Base-by-base conservation (phyloP, 1,140 invertebrate genomes). In the Drosophila sp. region DNA sequence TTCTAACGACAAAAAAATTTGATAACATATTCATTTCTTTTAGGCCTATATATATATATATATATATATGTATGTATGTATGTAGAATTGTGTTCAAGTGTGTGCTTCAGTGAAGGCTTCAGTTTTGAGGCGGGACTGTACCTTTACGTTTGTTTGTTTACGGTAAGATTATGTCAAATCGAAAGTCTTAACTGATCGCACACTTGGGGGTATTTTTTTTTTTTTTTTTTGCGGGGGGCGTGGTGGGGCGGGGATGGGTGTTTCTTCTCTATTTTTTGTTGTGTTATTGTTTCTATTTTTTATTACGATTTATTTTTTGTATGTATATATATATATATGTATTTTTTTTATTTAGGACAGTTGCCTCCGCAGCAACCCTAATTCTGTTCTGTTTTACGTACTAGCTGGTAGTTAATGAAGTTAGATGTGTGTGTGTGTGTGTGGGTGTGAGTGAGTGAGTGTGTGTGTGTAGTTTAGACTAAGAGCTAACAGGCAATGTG, bases 401-500 rank as follows among this genome's bases (percentile, higher is more conserved):
- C 63, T 65, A 56, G 8, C 17, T 66, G 56, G 33, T 67, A 55
- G 5, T 50, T 55, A 58, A 23, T 55, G 47, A 50, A 29, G 6
- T 33, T 35, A 10, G 25, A 3, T 23, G 7, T 47, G 40, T 68
- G 32, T 60, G 32, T 32, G 10, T 54, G 57, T 68, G 23, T 29
- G 33, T n/a, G 25, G 32, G 38, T 50, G 56, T 57, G 55, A 11
- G 38, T 6, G 1, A 1, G 38, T 10, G 10, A 3, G 11, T 47
- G 41, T 25, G 44, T n/a, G 41, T 41, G 40, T 44, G 17, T 44
- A 6, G 25, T 29, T 68, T 61, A 70, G 44, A 70, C 63, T 67
- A 65, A 35, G 33, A 87, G 83, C 83, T 86, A 89, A 90, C 85
- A 90, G 23, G 76, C 77, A 23, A 62, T 72, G 0, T 62, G 56